Conservation (phyloP, 2,113 vertebrate genomes). For the Neotoma lepida region DNA sequence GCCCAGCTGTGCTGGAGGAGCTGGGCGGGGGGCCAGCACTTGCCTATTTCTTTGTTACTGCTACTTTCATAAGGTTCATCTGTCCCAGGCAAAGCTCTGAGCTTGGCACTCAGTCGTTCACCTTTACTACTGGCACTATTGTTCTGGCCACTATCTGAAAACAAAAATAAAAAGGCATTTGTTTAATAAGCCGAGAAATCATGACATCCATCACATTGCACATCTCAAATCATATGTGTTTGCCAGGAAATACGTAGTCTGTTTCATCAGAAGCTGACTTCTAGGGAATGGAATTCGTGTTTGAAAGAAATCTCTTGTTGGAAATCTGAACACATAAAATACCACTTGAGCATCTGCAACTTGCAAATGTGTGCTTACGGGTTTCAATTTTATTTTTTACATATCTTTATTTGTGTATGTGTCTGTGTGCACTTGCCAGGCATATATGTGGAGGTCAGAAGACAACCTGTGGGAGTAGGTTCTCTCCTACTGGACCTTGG, state of each 20-base stretch:
- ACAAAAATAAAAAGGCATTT: constrained; percentile 63
- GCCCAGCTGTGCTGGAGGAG: constrained; percentile 12
- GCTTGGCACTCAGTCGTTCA: constrained; percentile 90
- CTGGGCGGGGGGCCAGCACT: constrained; percentile 74
- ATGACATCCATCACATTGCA: not conserved
- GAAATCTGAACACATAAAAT: not conserved
- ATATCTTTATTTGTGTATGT: not conserved
- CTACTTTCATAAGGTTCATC: constrained; percentile 94
- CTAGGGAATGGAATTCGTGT: not conserved
- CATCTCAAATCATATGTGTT: constrained; percentile 64
- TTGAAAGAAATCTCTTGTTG: constrained; percentile 30
- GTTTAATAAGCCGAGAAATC: constrained; percentile 58
- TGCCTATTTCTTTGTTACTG: constrained; percentile 91
- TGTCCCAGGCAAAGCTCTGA: constrained; percentile 90
- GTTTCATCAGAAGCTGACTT: constrained; percentile 38
- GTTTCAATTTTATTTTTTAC: not conserved
- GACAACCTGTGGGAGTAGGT: not conserved
- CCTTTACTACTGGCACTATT: constrained; percentile 87
- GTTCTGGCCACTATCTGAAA: constrained; percentile 90
- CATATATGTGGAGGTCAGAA: not conserved
- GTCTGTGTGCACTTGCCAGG: not conserved
- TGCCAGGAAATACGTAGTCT: constrained; percentile 60
- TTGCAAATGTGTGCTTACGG: not conserved
- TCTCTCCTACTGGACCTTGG: not conserved
- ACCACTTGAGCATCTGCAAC: not conserved